Conservation (phyloP, 2,888 invertebrate species). For the Agrotis segetum region DNA sequence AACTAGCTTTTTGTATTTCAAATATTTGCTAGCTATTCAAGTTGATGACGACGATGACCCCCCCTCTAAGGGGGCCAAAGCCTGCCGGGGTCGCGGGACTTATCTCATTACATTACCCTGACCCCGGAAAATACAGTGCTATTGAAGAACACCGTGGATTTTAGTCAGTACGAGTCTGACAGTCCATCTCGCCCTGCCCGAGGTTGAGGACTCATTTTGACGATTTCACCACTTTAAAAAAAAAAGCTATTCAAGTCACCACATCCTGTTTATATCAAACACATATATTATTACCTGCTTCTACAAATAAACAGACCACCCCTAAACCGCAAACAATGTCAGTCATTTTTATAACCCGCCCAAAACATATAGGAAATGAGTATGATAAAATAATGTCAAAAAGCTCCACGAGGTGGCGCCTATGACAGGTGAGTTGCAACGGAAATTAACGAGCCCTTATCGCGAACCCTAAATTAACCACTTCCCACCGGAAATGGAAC, state of each 20-base stretch:
- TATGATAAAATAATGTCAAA: slow-evolving; percentile 58
- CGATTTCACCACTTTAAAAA: too few relatives aligned
- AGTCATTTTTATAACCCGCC: slow-evolving; percentile 13
- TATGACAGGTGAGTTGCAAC: slow-evolving; percentile 76
- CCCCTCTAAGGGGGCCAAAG: too few relatives aligned
- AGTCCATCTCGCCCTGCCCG: too few relatives aligned
- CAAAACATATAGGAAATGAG: slow-evolving; percentile 55
- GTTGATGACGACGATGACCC: too few relatives aligned
- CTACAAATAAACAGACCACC: slow-evolving; percentile 3
- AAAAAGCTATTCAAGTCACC: too few relatives aligned
- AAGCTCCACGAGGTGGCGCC: slow-evolving; percentile 60
- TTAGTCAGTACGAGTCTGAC: too few relatives aligned
- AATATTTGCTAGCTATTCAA: neutral
- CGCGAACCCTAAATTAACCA: slow-evolving; percentile 78
- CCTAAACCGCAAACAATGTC: slow-evolving; percentile 8
- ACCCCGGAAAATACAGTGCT: too few relatives aligned
- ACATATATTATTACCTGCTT: neutral
- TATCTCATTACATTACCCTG: too few relatives aligned
- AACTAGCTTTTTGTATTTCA: neutral
- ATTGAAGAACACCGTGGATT: too few relatives aligned
- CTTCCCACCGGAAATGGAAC: slow-evolving; percentile 75
- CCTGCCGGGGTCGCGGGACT: too few relatives aligned
- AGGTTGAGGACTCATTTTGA: too few relatives aligned
- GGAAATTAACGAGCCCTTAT: slow-evolving; percentile 84
- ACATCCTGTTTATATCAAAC: slow-evolving; percentile 1